phyloP scores from a whole-genome alignment of 1,140 invertebrate species.

The Drosophila athabasca region DNA sequence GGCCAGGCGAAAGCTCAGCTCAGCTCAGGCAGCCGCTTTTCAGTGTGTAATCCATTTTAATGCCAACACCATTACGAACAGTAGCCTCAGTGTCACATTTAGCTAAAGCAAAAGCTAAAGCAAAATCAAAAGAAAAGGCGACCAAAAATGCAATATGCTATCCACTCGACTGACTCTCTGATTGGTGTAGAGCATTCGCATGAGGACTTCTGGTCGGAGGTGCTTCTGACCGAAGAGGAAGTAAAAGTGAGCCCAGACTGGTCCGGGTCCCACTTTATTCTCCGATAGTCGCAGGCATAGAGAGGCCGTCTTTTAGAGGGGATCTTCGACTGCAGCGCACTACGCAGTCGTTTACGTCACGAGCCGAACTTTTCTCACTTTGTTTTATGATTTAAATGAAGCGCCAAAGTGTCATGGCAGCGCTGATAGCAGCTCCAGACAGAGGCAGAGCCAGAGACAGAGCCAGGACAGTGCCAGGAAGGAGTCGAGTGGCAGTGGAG shows the following conservation, averaged over 20 bases:
- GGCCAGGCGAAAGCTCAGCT: constrained; percentile 48
- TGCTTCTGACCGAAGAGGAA: too few relatives aligned
- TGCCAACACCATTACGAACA: constrained; percentile 82
- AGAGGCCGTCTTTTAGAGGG: not conserved
- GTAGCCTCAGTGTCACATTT: constrained; percentile 81
- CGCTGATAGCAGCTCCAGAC: constrained; percentile 46
- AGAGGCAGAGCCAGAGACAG: too few relatives aligned
- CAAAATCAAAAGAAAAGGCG: constrained; percentile 41
- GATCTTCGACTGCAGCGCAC: constrained; percentile 9
- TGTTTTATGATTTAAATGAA: constrained; percentile 71
- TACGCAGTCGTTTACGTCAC: not conserved
- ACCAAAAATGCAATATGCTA: constrained; percentile 60
- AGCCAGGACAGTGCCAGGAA: constrained; percentile 2
- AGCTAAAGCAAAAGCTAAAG: constrained; percentile 63
- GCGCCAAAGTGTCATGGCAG: constrained; percentile 61
- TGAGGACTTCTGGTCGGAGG: not conserved
- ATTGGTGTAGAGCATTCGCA: constrained; percentile 18
- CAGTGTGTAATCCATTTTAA: constrained; percentile 81
- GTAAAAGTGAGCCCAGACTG: too few relatives aligned
- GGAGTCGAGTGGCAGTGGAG: constrained; percentile 1
- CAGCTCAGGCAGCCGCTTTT: constrained; percentile 65
- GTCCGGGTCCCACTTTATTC: not conserved
- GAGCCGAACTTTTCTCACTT: constrained; percentile 36
- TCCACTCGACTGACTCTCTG: constrained; percentile 47
- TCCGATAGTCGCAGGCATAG: too few relatives aligned